Conservation (phyloP, 2,888 invertebrate species). For the Yponomeuta cagnagella region DNA sequence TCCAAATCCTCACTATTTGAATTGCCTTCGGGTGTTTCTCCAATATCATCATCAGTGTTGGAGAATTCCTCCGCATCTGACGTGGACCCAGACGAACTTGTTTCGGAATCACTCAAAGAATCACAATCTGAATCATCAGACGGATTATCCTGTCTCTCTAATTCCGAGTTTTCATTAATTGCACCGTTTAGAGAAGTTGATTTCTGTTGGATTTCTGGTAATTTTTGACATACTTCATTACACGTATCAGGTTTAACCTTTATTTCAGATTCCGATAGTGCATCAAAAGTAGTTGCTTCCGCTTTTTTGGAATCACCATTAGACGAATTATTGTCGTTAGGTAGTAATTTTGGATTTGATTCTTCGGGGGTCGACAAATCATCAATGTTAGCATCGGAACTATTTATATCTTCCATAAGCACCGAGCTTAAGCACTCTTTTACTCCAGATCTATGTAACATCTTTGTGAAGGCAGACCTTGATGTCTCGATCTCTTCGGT, state of each 20-base stretch:
- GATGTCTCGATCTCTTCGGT: not conserved
- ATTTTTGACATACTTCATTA: not conserved
- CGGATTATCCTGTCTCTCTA: not conserved
- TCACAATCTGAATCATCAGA: conserved; percentile 1
- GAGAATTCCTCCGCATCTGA: not conserved
- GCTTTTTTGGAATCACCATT: not conserved
- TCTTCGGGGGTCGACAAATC: not conserved
- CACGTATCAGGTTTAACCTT: not conserved
- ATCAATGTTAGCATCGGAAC: not conserved
- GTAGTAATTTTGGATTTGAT: not conserved
- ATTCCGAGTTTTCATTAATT: not conserved
- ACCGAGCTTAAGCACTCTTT: not conserved
- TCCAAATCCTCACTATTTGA: no score
- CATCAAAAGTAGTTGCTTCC: not conserved
- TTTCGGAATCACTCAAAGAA: not conserved
- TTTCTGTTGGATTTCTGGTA: not conserved
- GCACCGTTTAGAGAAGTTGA: not conserved
- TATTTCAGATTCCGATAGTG: not conserved
- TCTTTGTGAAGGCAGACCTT: not conserved
- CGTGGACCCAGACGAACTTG: not conserved
- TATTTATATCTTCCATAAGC: not conserved
- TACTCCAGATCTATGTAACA: not conserved
- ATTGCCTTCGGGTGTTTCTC: not conserved
- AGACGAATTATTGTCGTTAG: not conserved
- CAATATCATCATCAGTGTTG: not conserved